Evolutionary conservation across 2,113 vertebrate species (phyloP).

Genomic region (Uria lomvia): DNA sequence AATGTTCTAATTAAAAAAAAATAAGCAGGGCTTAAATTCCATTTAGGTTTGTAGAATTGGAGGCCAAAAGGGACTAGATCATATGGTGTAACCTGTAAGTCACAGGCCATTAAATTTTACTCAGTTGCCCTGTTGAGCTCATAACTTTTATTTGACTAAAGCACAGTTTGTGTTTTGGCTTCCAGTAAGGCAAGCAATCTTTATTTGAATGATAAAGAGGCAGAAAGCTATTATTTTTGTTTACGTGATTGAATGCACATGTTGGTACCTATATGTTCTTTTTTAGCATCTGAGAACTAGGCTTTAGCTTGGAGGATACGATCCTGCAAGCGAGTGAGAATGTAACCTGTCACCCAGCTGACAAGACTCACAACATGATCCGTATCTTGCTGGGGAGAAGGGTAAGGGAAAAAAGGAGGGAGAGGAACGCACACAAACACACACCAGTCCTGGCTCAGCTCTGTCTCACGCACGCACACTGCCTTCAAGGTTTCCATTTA

Average conservation of each 20-base stretch:
- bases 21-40: not conserved
- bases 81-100: constrained; percentile 24
- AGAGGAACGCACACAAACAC: not conserved
- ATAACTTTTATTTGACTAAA: constrained; percentile 43
- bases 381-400: not conserved
- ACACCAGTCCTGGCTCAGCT: not conserved
- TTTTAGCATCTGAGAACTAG: not conserved
- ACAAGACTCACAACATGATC: no score
- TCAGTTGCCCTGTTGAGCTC: constrained; percentile 32
- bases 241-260: not conserved
- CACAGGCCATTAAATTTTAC: constrained; percentile 48
- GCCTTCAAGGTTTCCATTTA: not conserved
- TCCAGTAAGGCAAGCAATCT: not conserved
- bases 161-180: not conserved
- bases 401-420: not conserved
- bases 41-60: constrained; percentile 17
- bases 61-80: constrained; percentile 47
- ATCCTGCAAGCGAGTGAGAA: fast-evolving
- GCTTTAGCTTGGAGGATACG: not conserved
- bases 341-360: not conserved
- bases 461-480: not conserved
- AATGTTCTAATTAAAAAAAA: constrained; percentile 11
- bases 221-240: not conserved
- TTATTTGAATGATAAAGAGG: not conserved
- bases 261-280: not conserved